Evolutionary conservation across 2,113 vertebrate species (phyloP), one percentile per base, ranked within the genome.

Genomic region (Holacanthus passer): DNA sequence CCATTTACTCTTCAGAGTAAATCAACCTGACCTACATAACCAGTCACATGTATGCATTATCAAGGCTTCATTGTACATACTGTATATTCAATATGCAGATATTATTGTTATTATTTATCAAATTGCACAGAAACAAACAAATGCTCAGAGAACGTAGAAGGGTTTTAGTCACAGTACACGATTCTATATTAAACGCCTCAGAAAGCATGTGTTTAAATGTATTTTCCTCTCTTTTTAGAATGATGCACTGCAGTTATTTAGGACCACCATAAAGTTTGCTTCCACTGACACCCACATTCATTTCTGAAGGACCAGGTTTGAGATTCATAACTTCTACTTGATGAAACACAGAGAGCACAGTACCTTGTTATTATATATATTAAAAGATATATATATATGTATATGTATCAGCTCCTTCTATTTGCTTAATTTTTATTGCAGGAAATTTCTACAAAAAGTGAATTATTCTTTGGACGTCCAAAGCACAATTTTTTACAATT

Each of bases 401-500:
- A 74, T 11, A 39, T 20, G 20, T 60, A 48, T 86, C 56, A 66
- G 77, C 78, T 85, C 31, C 79, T 87, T 65, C 43, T 80, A 41
- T 84, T 84, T 72, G 76, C 67, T 84, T 87, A 20, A 73, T 82
- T 86, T 87, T 32, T 85, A 89, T 85, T 88, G 72, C 86, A 24
- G 64, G 85, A 85, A 65, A 90, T 93, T 90, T 92, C 73, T 92
- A 90, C 71, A 77, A 79, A 72, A 87, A 76, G 56, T 77, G 9
- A 70, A 66, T 62, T 78, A 87, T 64, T 88, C 73, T 93, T 89
- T 90, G 64, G 77, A 82, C 59, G 78, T 84, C 85, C 71, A 90
- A 95, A 95, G 92, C 93, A 93, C 93, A 94, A 91, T 91, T 91
- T 94, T 92, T 77, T 85, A 90, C 68, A 75, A 71, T 85, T 89